Base-by-base conservation (phyloP, 2,797 vertebrate genomes). In the Rhinatrema bivittatum region DNA sequence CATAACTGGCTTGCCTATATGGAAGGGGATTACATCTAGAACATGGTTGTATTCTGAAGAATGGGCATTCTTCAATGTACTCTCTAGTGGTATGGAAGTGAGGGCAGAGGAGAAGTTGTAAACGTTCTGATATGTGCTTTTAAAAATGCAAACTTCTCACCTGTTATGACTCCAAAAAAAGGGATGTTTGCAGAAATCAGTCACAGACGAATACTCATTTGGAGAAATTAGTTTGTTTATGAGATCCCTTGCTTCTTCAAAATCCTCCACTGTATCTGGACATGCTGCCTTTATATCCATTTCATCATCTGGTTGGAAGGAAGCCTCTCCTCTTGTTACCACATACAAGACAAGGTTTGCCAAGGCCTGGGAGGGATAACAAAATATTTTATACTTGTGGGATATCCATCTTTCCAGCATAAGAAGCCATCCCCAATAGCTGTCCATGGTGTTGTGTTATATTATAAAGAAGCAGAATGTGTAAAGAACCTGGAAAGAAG, bases 161-260 rank as follows among this genome's bases (percentile, higher is more conserved):
- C 0, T 43, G 29, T 68, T 19, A 29, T 58, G 70, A 32, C 29
- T 65, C 72, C 66, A 84, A 39, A 84, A 84, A 54, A 70, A 84
- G 25, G 79, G 79, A 18, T 84, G 81, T 17, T 11, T 30, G 19
- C 70, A 56, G 29, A 80, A 21, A 7, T 29, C 13, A 15, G 28
- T 28, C 43, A 77, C n/a, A n/a, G n/a, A n/a, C n/a, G n/a, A n/a
- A n/a, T n/a, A n/a, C 9, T 46, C 26, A 19, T 51, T 55, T 5
- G 9, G n/a, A 28, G 4, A 29, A 13, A 3, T 20, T 21, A 84
- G 41, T 13, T 10, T 15, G 4, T 0, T 1, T 10, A 60, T 29
- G 8, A 81, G 75, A 40, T 79, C 60, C 40, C 20, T 9, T 20
- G 43, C 64, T 29, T 78, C 79, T 0, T 0, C 0, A 3, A 46